A percentile compares a stretch with the other conserved stretches of the same genome.
Evolutionary conservation across 2,797 vertebrate genomes (phyloP).

Genomic region (Basileuterus tristriatus): DNA sequence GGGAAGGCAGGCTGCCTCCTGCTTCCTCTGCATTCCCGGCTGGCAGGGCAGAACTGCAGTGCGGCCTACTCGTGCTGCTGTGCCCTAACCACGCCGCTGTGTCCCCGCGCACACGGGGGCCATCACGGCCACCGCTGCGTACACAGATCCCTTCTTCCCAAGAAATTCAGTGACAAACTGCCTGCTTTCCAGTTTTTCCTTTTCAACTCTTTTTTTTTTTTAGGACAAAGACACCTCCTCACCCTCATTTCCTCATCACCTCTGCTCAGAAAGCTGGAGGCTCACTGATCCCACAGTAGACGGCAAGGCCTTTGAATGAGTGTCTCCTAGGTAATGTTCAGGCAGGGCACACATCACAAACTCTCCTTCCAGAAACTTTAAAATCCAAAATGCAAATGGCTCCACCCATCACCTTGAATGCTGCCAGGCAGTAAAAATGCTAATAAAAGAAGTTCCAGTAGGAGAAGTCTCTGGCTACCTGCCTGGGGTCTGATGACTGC

Average conservation of each 20-base stretch:
- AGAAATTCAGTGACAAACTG: background rate
- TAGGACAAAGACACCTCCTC: background rate
- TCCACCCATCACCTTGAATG: background rate
- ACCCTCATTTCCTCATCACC: background rate
- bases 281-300: background rate
- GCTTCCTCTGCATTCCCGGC: background rate
- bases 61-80: background rate
- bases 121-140: background rate
- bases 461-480: background rate
- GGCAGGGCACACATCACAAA: background rate
- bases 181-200: background rate
- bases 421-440: background rate
- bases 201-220: background rate
- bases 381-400: background rate
- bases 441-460: background rate
- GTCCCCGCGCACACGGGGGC: background rate
- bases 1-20: background rate
- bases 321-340: background rate
- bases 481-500: too few relatives aligned
- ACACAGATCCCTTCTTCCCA: background rate
- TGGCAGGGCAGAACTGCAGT: background rate
- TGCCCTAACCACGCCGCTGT: background rate
- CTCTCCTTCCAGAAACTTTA: background rate
- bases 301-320: background rate
- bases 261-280: background rate